Conservation (phyloP, 2,797 vertebrate species). For the Microctenopoma steveboyesi region DNA sequence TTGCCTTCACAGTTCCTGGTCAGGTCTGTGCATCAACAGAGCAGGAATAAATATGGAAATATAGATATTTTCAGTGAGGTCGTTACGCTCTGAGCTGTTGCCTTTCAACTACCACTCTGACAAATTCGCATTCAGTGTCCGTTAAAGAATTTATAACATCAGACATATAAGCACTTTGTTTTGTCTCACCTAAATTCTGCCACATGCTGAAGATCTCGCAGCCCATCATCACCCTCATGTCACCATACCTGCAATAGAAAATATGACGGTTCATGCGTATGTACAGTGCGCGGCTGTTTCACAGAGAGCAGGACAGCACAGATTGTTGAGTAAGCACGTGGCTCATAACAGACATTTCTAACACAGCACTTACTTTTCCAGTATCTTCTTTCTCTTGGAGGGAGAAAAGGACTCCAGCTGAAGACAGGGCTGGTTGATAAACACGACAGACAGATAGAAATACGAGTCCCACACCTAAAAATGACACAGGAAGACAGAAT, state of each 20-base stretch:
- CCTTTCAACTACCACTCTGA: background rate
- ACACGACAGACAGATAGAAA: slow-evolving; percentile 98
- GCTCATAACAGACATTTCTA: background rate
- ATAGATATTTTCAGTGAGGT: background rate
- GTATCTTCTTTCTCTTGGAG: slow-evolving; percentile 96
- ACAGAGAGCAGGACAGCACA: background rate
- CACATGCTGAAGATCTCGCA: slow-evolving; percentile 99
- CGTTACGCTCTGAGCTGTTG: background rate
- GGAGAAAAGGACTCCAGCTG: slow-evolving; percentile 97
- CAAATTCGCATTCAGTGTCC: background rate
- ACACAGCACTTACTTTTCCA: slow-evolving; percentile 91
- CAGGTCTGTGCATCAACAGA: slow-evolving; percentile 1
- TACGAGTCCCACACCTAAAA: slow-evolving; percentile 98
- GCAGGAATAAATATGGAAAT: background rate
- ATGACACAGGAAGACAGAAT: background rate
- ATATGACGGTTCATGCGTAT: background rate
- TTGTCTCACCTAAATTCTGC: slow-evolving; percentile 94
- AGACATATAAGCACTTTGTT: background rate
- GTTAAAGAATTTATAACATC: background rate
- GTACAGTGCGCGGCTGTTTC: background rate
- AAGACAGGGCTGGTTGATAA: slow-evolving; percentile 98
- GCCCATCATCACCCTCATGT: slow-evolving; percentile 99
- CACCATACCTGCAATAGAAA: slow-evolving; percentile 88
- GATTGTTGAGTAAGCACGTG: background rate
- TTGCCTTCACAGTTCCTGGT: background rate